phyloP scores from a whole-genome alignment of 2,888 invertebrate genomes.

The Diarsia rubi region DNA sequence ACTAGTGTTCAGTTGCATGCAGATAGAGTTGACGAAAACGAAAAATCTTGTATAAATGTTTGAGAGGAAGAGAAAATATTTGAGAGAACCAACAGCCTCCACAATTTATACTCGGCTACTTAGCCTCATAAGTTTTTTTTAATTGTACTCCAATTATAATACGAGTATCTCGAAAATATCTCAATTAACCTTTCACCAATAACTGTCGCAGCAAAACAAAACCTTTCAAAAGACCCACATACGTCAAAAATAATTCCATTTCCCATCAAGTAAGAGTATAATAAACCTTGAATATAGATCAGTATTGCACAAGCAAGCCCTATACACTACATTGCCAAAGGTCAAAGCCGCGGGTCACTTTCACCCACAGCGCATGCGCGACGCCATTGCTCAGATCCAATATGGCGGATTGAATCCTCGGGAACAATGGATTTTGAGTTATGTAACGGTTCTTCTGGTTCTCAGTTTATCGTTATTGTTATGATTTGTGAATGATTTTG shows the following conservation, averaged over 20 bases:
- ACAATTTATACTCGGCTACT: not conserved
- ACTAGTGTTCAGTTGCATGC: not conserved
- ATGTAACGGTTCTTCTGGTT: constrained; percentile 36
- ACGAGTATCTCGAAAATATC: constrained; percentile 5
- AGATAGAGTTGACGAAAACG: not conserved
- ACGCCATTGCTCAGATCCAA: constrained; percentile 39
- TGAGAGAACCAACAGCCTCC: not conserved
- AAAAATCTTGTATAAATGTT: not conserved
- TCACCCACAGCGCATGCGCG: constrained; percentile 59
- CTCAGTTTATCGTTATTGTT: constrained; percentile 24
- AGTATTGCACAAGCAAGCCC: constrained; percentile 63
- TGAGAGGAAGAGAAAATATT: not conserved
- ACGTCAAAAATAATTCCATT: constrained; percentile 27
- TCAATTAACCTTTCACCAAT: constrained; percentile 35
- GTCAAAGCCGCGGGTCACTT: constrained; percentile 67
- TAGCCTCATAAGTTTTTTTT: not conserved
- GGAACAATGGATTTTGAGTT: constrained; percentile 57
- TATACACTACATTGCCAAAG: constrained; percentile 50
- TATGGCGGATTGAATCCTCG: constrained; percentile 60
- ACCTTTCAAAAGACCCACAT: constrained; percentile 10
- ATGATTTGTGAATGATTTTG: constrained; percentile 11
- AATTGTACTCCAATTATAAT: not conserved
- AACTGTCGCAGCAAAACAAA: constrained; percentile 2
- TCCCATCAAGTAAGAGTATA: constrained; percentile 38
- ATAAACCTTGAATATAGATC: constrained; percentile 63